These are phyloP conservation scores for Perca schrenkii DNA, from an alignment of 2,113 vertebrate species.

Conservation along the genomic window DNA sequence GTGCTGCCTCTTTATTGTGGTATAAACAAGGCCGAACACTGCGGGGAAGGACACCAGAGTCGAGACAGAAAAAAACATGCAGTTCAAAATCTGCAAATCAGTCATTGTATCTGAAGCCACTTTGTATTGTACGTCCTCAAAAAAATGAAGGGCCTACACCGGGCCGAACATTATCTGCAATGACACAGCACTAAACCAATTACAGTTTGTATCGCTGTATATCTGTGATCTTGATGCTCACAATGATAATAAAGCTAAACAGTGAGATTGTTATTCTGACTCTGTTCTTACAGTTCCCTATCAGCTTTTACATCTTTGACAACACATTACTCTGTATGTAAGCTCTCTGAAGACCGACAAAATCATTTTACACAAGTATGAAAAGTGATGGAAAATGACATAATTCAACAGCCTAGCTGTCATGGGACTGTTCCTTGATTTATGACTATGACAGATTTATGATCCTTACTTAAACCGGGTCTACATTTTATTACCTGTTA, in stretches of 20 bases:
- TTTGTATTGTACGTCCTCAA: slow-evolving; percentile 43
- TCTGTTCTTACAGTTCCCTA: slow-evolving; percentile 60
- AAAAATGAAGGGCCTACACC: slow-evolving; percentile 48
- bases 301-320: slow-evolving; percentile 76
- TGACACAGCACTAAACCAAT: slow-evolving; percentile 59
- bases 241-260: slow-evolving; percentile 66
- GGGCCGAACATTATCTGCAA: slow-evolving; percentile 53
- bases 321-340: slow-evolving; percentile 71
- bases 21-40: slow-evolving; percentile 56
- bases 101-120: slow-evolving; percentile 47
- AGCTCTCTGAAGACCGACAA: slow-evolving; percentile 71
- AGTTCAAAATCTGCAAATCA: slow-evolving; percentile 51
- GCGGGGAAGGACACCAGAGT: slow-evolving; percentile 51
- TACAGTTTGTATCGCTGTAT: slow-evolving; percentile 47
- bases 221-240: slow-evolving; percentile 54
- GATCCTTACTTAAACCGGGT: slow-evolving; percentile 48
- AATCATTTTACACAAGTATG: slow-evolving; percentile 75
- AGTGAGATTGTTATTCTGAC: slow-evolving; percentile 66
- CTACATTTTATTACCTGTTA: slow-evolving; percentile 44
- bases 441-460: slow-evolving; percentile 37
- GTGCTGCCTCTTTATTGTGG: slow-evolving; percentile 58
- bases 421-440: slow-evolving; percentile 50
- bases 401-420: slow-evolving; percentile 57
- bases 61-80: slow-evolving; percentile 50
- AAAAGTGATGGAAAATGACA: slow-evolving; percentile 77